Evolutionary conservation across 2,797 vertebrate genomes (phyloP).

Genomic region (Rhinichthys osculus): DNA sequence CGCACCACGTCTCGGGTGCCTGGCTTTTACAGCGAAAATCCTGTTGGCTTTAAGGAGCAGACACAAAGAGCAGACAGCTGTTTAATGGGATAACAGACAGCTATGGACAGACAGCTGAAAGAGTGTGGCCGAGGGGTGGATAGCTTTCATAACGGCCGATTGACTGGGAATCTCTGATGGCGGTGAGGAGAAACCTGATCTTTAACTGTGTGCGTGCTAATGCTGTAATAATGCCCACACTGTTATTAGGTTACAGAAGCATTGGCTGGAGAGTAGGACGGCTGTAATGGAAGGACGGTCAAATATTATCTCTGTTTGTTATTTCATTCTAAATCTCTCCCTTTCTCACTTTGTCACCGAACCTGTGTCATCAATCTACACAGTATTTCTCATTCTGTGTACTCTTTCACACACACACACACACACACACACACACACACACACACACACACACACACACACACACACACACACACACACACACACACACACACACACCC

Average conservation of each 20-base stretch:
- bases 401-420: not conserved
- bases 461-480: not conserved
- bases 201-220: conserved; percentile 22
- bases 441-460: not conserved
- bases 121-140: not conserved
- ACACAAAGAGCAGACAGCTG: conserved; percentile 24
- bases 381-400: not conserved
- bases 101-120: conserved; percentile 2
- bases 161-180: conserved; percentile 4
- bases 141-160: not conserved
- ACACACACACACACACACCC: not conserved
- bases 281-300: conserved; percentile 15
- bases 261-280: not conserved
- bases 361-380: not conserved
- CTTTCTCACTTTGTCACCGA: not conserved
- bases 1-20: not conserved
- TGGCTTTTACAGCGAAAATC: conserved; percentile 21
- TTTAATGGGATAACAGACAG: conserved; percentile 20
- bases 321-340: not conserved
- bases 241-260: conserved; percentile 36
- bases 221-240: conserved; percentile 41
- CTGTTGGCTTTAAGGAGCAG: conserved; percentile 2
- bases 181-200: conserved; percentile 16
- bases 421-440: not conserved
- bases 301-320: not conserved